Percentiles rank a stretch among this genome's conserved stretches.
Evolutionary conservation across 2,797 vertebrate genomes (phyloP).

Genomic region (Trichosurus vulpecula): DNA sequence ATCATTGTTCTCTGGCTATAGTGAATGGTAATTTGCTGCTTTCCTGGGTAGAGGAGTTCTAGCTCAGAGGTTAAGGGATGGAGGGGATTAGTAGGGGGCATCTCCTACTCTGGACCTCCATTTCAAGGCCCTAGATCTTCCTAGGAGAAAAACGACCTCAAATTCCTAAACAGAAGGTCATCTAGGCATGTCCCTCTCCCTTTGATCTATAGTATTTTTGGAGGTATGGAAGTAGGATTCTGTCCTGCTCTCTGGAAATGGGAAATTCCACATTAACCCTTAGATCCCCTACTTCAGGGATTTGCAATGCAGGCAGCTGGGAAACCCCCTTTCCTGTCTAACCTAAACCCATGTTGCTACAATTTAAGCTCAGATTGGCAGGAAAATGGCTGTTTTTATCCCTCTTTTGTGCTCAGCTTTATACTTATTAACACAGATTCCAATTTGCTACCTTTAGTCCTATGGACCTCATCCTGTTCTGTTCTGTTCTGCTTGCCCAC

Average conservation of each 20-base stretch:
- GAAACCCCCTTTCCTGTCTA: not conserved
- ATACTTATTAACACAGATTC: not conserved
- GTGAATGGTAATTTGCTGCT: not conserved
- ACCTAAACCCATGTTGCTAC: not conserved
- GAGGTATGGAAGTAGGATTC: not conserved
- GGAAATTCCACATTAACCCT: not conserved
- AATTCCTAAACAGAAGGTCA: not conserved
- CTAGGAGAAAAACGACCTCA: not conserved
- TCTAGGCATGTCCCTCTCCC: not conserved
- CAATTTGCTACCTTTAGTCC: not conserved
- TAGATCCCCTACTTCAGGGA: not conserved
- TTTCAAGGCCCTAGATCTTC: rapidly evolving
- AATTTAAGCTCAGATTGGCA: not conserved
- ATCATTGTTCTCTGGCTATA: not conserved
- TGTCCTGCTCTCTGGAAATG: not conserved
- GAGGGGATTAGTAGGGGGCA: not conserved
- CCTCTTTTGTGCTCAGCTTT: not conserved
- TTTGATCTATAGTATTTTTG: not conserved
- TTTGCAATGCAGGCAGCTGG: not conserved
- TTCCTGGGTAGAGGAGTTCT: not conserved
- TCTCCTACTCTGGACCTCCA: not conserved
- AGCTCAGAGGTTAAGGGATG: not conserved
- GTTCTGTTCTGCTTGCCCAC: not conserved
- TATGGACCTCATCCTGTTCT: not conserved
- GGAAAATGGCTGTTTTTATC: not conserved